A percentile compares a stretch with the other conserved stretches of the same genome.
Conservation (phyloP, 2,797 vertebrate genomes). For the Phrynocephalus vlangalii region DNA sequence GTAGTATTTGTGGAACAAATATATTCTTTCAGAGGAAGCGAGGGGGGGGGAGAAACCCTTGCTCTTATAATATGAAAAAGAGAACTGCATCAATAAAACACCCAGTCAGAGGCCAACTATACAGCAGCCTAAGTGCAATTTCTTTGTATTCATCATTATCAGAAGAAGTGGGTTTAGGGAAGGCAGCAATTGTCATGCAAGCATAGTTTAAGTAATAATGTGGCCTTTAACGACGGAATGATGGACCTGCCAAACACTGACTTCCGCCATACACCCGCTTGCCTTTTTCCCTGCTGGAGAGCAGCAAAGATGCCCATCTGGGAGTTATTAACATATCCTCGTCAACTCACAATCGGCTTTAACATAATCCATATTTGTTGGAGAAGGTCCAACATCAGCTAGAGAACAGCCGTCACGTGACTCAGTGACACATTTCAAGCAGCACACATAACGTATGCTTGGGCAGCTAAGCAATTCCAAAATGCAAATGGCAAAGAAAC, state of each 20-base stretch:
- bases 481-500: slow-evolving; percentile 91
- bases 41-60: neutral
- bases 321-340: slow-evolving; percentile 99
- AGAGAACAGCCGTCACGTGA: slow-evolving; percentile 89
- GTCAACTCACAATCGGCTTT: slow-evolving; percentile 96
- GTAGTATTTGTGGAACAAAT: neutral
- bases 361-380: slow-evolving; percentile 99
- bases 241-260: slow-evolving; percentile 99
- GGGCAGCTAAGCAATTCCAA: slow-evolving; percentile 97
- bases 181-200: slow-evolving; percentile 95
- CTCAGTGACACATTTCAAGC: slow-evolving; percentile 92
- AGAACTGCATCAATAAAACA: slow-evolving; percentile 7
- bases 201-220: slow-evolving; percentile 99
- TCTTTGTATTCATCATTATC: slow-evolving; percentile 64
- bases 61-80: slow-evolving; percentile 34
- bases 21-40: slow-evolving; percentile 17
- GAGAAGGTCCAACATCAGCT: slow-evolving; percentile 94
- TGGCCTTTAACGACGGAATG: slow-evolving; percentile 99
- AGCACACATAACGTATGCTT: slow-evolving; percentile 91
- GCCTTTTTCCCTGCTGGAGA: slow-evolving; percentile 87
- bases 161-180: slow-evolving; percentile 82
- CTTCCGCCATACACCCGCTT: slow-evolving; percentile 89
- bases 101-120: slow-evolving; percentile 33
- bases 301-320: slow-evolving; percentile 92
- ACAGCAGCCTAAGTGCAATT: slow-evolving; percentile 57